phyloP scores from a whole-genome alignment of 2,797 vertebrate species.

The Lateolabrax maculatus region DNA sequence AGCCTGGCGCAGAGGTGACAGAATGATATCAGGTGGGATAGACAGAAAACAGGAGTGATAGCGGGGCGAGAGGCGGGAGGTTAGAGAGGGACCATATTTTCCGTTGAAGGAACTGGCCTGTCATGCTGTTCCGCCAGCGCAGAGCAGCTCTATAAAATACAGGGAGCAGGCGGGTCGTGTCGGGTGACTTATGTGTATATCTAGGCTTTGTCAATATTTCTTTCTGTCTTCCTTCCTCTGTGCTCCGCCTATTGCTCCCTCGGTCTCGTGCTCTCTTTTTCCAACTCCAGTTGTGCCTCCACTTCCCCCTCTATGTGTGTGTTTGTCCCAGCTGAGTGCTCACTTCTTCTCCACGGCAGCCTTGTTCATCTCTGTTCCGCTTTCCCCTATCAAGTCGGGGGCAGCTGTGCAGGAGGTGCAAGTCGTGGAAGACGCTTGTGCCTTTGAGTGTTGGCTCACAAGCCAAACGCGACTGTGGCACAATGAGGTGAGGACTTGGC shows the following conservation, averaged over 20 bases:
- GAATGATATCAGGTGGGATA: constrained; percentile 83
- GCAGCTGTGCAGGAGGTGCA: constrained; percentile 12
- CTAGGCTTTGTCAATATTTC: constrained; percentile 90
- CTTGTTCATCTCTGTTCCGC: constrained; percentile 19
- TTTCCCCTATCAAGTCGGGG: constrained; percentile 17
- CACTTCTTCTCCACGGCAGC: constrained; percentile 42
- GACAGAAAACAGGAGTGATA: constrained; percentile 83
- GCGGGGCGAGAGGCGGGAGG: constrained; percentile 73
- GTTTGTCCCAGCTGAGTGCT: constrained; percentile 47
- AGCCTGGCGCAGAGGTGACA: constrained; percentile 76
- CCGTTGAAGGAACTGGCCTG: constrained; percentile 89
- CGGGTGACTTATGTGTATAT: constrained; percentile 90
- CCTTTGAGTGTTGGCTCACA: constrained; percentile 34
- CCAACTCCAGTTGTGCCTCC: constrained; percentile 48
- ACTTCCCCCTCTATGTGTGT: background rate
- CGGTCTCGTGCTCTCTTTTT: constrained; percentile 41
- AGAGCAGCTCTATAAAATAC: constrained; percentile 89
- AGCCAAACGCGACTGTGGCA: constrained; percentile 41
- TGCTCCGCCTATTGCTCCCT: constrained; percentile 64
- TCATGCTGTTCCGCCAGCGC: constrained; percentile 88
- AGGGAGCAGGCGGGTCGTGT: constrained; percentile 80
- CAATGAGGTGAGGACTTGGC: constrained; percentile 57
- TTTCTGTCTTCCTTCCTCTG: constrained; percentile 84
- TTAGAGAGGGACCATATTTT: constrained; percentile 86
- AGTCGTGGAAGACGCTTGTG: constrained; percentile 21